Conservation (phyloP, 2,888 invertebrate species). For the Oscheius sp. region DNA sequence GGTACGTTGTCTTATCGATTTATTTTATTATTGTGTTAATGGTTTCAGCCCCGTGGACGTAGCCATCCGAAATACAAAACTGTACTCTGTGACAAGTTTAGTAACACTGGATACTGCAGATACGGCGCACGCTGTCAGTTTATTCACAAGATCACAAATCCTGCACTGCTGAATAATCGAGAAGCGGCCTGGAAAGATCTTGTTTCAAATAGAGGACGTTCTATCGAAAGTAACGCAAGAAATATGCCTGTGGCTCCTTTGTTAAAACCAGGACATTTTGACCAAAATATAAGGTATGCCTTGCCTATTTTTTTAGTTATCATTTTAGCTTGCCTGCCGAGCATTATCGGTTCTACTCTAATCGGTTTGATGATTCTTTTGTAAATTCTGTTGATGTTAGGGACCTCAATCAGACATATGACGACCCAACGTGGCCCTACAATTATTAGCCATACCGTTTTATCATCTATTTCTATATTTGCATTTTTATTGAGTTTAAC, state of each 20-base stretch:
- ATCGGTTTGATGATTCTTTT: neutral
- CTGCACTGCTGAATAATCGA: constrained; percentile 6
- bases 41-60: constrained; percentile 55
- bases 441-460: neutral
- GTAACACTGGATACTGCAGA: constrained; percentile 49
- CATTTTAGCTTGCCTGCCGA: constrained; percentile 41
- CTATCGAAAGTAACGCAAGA: neutral
- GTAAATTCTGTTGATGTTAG: too few relatives aligned
- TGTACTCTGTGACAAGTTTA: constrained; percentile 61
- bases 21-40: neutral
- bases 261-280: constrained; percentile 12
- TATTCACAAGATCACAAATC: constrained; percentile 50
- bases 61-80: constrained; percentile 65
- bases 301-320: neutral
- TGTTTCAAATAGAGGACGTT: too few relatives aligned
- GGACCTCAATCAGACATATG: too few relatives aligned
- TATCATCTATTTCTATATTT: neutral
- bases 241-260: constrained; percentile 15
- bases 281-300: constrained; percentile 7
- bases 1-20: constrained; percentile 34
- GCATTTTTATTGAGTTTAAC: constrained; percentile 19
- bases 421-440: neutral
- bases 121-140: constrained; percentile 54
- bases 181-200: constrained; percentile 18
- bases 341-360: neutral